These are phyloP conservation scores for Labroides dimidiatus DNA, from an alignment of 2,797 vertebrate genomes.

Conservation along the genomic window DNA sequence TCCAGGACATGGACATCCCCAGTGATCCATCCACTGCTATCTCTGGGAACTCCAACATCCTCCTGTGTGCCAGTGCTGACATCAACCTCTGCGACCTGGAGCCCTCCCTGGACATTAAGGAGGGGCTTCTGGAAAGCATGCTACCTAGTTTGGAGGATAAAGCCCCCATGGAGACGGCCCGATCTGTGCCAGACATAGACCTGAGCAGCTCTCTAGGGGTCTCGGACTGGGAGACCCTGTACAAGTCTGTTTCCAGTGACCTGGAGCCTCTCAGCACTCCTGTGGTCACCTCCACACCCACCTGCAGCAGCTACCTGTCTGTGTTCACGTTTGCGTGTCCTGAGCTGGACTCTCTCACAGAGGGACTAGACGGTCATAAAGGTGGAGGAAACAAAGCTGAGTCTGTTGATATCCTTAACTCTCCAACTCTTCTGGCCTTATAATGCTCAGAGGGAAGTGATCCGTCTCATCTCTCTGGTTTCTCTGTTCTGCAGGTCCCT, in stretches of 20 bases:
- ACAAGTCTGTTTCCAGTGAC: slow-evolving; percentile 88
- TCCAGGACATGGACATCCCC: slow-evolving; percentile 84
- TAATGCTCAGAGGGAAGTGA: slow-evolving; percentile 74
- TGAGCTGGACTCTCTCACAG: slow-evolving; percentile 91
- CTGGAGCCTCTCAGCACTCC: slow-evolving; percentile 97
- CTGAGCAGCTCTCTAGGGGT: slow-evolving; percentile 93
- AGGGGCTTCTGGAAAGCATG: slow-evolving; percentile 91
- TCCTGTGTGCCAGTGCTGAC: slow-evolving; percentile 86
- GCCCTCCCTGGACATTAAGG: slow-evolving; percentile 90
- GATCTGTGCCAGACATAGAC: slow-evolving; percentile 98
- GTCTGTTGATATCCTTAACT: slow-evolving; percentile 95
- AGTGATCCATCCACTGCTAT: slow-evolving; percentile 84
- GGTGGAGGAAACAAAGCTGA: slow-evolving; percentile 92
- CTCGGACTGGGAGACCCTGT: slow-evolving; percentile 97
- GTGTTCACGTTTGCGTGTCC: slow-evolving; percentile 96
- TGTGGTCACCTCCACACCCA: slow-evolving; percentile 94
- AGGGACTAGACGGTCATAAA: slow-evolving; percentile 89
- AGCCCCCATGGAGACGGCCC: slow-evolving; percentile 88
- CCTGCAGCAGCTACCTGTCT: slow-evolving; percentile 93
- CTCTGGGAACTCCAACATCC: slow-evolving; percentile 87
- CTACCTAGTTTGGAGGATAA: slow-evolving; percentile 82
- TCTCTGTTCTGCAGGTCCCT: slow-evolving; percentile 62
- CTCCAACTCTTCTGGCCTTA: slow-evolving; percentile 96
- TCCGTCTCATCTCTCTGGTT: slow-evolving; percentile 52
- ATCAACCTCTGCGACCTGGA: slow-evolving; percentile 86